Base-by-base conservation (phyloP, 2,888 invertebrate genomes). In the Onthophagus sagittarius region DNA sequence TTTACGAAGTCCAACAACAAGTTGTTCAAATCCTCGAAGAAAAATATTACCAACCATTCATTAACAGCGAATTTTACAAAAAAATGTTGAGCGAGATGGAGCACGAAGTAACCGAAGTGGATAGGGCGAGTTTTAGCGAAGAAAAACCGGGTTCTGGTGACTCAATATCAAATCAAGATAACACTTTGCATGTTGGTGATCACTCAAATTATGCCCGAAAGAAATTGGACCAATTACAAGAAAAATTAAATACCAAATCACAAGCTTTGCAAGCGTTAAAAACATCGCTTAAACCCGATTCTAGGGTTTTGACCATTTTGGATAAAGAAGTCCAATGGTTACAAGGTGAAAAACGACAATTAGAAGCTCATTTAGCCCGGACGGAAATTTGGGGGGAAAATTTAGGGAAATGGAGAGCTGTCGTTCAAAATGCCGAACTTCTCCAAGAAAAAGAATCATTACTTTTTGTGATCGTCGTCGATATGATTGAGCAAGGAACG, bases 331-430 rank as follows among this genome's bases (percentile, higher is more conserved):
- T 96, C 78, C 94, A 94, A 80, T 91, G 92, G 86, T 85, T 97
- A 71, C 92, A 93, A 76, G 91, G 92, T 2, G 95, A 96, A 81
- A 92, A 93, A 81, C 87, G 93, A 77, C 90, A 94, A 77, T 85
- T 96, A 63, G 95, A 96, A 83, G 93, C 94, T 0, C 96, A 97
- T 85, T 87, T 96, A 71, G 90, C 92, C 13, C 88, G 96, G 63
- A 96, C 96, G 0, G 95, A 96, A 85, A 90, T 93, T 70, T 97
- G 97, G 97, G 93, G 94, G 0, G 95, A 95, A 79, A 94, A 96
- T 83, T 87, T 96, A 77, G 96, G 96, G 15, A 89, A 90, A 77
- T 97, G 97, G 97, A 90, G 93, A 75, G 95, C 95, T 5, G 90
- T 92, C 63, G 93, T 96, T 23, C 93, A 94, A 83, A 93, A 92